A percentile compares a stretch with the other conserved stretches of the same genome.
These are phyloP conservation scores for Ptychoptera contaminata DNA, from an alignment of 2,888 invertebrate genomes.

Conservation along the genomic window DNA sequence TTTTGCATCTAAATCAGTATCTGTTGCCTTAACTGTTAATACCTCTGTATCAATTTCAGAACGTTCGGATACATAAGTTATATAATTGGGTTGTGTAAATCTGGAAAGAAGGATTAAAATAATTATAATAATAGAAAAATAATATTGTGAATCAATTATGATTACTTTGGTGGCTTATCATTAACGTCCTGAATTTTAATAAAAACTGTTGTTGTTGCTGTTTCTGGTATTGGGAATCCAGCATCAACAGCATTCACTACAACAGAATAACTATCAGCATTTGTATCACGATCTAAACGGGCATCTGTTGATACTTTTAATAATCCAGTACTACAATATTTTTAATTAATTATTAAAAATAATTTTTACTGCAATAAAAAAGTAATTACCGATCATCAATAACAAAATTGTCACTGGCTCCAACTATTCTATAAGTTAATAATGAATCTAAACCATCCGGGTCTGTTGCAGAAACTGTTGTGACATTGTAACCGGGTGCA, in stretches of 20 bases:
- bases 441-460: constrained; percentile 60
- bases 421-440: constrained; percentile 53
- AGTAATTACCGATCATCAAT: constrained; percentile 49
- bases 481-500: constrained; percentile 48
- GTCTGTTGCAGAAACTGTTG: constrained; percentile 56
- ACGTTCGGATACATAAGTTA: constrained; percentile 56
- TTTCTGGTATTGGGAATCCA: constrained; percentile 56
- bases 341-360: constrained; percentile 1
- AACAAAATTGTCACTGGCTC: constrained; percentile 61
- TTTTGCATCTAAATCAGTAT: constrained; percentile 52
- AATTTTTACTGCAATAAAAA: not conserved
- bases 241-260: constrained; percentile 61
- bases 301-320: constrained; percentile 59
- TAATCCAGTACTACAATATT: constrained; percentile 39
- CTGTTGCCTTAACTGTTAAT: constrained; percentile 46
- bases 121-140: not conserved
- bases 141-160: not conserved
- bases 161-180: constrained; percentile 56
- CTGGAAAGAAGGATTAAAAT: constrained; percentile 11
- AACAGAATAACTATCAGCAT: constrained; percentile 50
- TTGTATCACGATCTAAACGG: constrained; percentile 49
- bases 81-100: constrained; percentile 46
- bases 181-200: constrained; percentile 62
- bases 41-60: constrained; percentile 45
- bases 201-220: constrained; percentile 58